These are phyloP conservation scores for Galemys pyrenaicus DNA, from an alignment of 2,113 vertebrate genomes.

Conservation along the genomic window DNA sequence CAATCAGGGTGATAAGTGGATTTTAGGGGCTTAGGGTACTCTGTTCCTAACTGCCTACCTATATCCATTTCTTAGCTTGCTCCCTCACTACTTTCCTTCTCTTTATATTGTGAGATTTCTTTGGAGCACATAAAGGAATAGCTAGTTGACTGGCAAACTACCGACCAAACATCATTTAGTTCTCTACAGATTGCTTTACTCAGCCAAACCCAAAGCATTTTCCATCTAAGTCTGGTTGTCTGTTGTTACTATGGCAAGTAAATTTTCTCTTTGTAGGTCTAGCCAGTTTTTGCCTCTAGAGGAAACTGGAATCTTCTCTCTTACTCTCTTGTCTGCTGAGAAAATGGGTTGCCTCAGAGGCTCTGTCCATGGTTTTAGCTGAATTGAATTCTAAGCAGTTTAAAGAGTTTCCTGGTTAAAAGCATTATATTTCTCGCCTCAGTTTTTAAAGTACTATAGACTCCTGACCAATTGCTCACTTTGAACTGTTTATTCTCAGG, in stretches of 20 bases:
- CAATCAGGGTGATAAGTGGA: too few species aligned
- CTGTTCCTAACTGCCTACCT: too few species aligned
- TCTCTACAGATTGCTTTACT: background rate
- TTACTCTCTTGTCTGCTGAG: background rate
- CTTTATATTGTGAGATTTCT: background rate
- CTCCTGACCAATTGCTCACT: background rate
- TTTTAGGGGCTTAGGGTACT: too few species aligned
- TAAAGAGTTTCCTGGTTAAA: slow-evolving; percentile 12
- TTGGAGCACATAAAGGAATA: background rate
- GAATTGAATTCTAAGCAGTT: slow-evolving; percentile 18
- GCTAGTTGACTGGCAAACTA: background rate
- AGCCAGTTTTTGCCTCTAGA: background rate
- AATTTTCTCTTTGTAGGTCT: background rate
- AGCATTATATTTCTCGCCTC: background rate
- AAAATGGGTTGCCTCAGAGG: background rate
- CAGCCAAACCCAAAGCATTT: background rate
- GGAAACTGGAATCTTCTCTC: background rate
- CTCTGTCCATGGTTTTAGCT: background rate
- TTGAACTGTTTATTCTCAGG: background rate
- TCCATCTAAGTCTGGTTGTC: background rate
- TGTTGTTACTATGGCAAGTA: background rate
- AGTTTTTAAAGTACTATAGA: background rate
- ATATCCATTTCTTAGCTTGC: too few species aligned
- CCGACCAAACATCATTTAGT: background rate
- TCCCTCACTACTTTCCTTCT: background rate